Conservation (phyloP, 2,888 invertebrate species). For the Tipula helvola region DNA sequence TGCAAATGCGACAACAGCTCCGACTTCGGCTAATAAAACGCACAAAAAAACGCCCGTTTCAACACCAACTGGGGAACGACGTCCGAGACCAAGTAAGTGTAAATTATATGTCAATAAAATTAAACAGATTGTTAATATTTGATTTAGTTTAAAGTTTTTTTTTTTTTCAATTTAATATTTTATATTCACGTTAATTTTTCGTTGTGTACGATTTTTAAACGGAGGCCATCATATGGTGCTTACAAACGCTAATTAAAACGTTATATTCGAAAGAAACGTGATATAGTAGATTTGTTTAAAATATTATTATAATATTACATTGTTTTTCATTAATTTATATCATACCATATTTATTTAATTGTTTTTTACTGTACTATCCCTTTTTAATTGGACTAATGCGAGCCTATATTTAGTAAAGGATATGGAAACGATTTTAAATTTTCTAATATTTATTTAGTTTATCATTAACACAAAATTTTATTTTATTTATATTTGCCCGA, state of each 20-base stretch:
- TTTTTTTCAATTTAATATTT: not conserved
- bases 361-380: not conserved
- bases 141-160: not conserved
- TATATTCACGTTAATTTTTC: not conserved
- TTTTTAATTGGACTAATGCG: not conserved
- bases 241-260: not conserved
- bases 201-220: too few relatives aligned
- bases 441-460: not conserved
- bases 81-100: conserved; percentile 58
- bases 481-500: not conserved
- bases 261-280: not conserved
- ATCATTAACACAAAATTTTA: not conserved
- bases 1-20: conserved; percentile 33
- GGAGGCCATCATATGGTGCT: too few relatives aligned
- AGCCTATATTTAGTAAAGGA: not conserved
- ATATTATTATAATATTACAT: not conserved
- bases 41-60: conserved; percentile 49
- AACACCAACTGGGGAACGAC: conserved; percentile 39
- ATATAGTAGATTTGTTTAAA: not conserved
- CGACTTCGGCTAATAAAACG: conserved; percentile 50
- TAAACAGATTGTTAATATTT: not conserved
- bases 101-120: conserved; percentile 13
- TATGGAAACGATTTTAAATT: not conserved
- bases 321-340: not conserved
- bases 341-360: not conserved